phyloP scores from a whole-genome alignment of 2,113 vertebrate genomes.

The Elaphurus davidianus region DNA sequence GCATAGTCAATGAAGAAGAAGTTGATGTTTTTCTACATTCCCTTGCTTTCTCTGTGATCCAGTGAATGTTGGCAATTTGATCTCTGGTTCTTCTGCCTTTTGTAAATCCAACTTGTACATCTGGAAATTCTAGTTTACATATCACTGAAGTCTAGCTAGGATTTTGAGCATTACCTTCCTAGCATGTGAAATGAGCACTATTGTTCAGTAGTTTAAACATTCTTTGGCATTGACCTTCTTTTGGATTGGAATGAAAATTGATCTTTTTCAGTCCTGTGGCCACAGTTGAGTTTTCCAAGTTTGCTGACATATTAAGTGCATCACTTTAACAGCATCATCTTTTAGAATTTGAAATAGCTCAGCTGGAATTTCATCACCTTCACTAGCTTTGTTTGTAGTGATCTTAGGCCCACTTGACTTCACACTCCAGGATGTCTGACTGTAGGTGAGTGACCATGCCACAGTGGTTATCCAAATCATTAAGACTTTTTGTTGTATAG shows the following conservation, averaged over 20 bases:
- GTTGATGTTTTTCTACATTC: background rate
- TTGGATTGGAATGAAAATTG: background rate
- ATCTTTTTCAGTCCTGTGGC: background rate
- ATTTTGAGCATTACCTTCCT: background rate
- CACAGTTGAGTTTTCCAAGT: background rate
- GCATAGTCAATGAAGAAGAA: background rate
- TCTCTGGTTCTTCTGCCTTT: background rate
- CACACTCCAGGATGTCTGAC: background rate
- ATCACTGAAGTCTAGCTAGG: background rate
- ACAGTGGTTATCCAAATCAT: background rate
- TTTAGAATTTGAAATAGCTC: background rate
- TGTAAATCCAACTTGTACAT: background rate
- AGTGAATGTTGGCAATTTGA: background rate
- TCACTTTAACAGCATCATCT: background rate
- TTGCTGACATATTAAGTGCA: background rate
- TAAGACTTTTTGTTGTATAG: background rate
- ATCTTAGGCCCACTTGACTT: background rate
- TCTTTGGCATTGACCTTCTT: background rate
- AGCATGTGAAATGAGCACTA: background rate
- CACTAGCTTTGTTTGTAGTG: background rate
- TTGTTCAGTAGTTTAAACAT: background rate
- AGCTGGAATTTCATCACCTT: background rate
- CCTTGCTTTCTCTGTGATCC: background rate
- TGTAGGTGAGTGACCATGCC: background rate
- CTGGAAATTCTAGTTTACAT: background rate